A percentile compares a stretch with the other conserved stretches of the same genome.
These are phyloP conservation scores for Knipowitschia caucasica DNA, from an alignment of 2,797 vertebrate species.

Conservation along the genomic window DNA sequence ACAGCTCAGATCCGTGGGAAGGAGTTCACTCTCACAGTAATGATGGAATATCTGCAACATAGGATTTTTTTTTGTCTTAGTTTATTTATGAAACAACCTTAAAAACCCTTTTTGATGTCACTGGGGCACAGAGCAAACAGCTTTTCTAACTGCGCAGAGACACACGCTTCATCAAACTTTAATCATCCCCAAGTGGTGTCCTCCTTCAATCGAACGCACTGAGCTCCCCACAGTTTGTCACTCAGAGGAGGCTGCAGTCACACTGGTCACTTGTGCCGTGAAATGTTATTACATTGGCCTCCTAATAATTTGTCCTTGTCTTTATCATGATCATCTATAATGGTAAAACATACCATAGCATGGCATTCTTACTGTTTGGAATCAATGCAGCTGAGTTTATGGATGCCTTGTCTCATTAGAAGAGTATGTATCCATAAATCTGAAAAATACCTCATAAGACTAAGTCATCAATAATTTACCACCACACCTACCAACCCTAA, in stretches of 20 bases:
- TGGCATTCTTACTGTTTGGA: conserved; percentile 1
- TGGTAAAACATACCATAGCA: conserved; percentile 8
- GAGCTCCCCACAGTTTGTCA: conserved; percentile 34
- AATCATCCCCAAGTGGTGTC: conserved; percentile 50
- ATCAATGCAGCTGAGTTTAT: conserved; percentile 3
- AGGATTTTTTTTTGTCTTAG: neutral
- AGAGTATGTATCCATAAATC: neutral
- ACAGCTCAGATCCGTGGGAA: too few relatives aligned
- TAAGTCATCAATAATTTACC: neutral
- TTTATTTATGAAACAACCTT: conserved; percentile 2
- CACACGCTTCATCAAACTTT: conserved; percentile 53
- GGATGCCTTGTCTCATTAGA: neutral
- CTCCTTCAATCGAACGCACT: conserved; percentile 47
- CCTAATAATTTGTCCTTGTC: conserved; percentile 16
- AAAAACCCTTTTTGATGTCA: conserved; percentile 27
- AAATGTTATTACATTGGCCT: conserved; percentile 20
- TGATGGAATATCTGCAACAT: too few relatives aligned
- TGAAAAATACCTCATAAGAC: too few relatives aligned
- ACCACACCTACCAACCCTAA: too few relatives aligned
- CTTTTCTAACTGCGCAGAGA: conserved; percentile 36
- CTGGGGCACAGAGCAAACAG: conserved; percentile 23
- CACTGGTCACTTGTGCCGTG: conserved; percentile 16
- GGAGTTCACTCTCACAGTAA: too few relatives aligned
- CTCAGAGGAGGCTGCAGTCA: conserved; percentile 29
- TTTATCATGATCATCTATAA: conserved; percentile 15